Base-by-base conservation (phyloP, 2,888 invertebrate genomes). In the Caenorhabditis panamensis region DNA sequence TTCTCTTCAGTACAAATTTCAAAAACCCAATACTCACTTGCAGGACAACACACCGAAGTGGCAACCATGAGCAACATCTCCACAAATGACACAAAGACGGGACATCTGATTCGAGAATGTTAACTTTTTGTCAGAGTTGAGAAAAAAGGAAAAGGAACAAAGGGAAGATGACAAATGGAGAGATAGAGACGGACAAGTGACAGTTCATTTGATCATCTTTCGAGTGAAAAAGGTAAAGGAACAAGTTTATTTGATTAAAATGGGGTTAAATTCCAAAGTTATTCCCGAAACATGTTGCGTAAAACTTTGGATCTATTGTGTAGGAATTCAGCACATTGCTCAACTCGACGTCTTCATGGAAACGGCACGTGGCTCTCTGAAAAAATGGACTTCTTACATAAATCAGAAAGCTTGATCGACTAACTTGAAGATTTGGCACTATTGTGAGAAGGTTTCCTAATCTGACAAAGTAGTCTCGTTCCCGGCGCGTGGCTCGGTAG, bases 31-130 rank as follows among this genome's bases (percentile, higher is more conserved):
- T 2, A 26, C 51, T 59, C 22, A 68, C 68, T 56, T 69, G 71
- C 78, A 78, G 5, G 66, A 69, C 41, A 64, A 54, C 31, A 64
- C 78, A 13, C 78, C 78, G 20, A 71, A 78, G 53, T 78, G 78
- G 9, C 61, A 51, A 1, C 71, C 66, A 37, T 59, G 59, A 16
- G 49, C 51, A 18, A 24, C 20, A 20, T 69, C 59, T 1, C 51
- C 69, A 20, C 69, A 69, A 26, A 59, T 51, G n/a, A 22, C 26
- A 54, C 26, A 26, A 8, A 53, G 13, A 5, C 54, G 28, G 26
- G 26, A n/a, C 54, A 26, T 26, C 3, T 13, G 22, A 47, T 41
- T 41, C 13, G 13, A 41, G 3, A 5, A 41, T 11, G 11, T 41
- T 41, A n/a, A n/a, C n/a, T n/a, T n/a, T n/a, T n/a, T n/a, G n/a